phyloP scores from a whole-genome alignment of 2,888 invertebrate species.

The Esperia sulphurella region DNA sequence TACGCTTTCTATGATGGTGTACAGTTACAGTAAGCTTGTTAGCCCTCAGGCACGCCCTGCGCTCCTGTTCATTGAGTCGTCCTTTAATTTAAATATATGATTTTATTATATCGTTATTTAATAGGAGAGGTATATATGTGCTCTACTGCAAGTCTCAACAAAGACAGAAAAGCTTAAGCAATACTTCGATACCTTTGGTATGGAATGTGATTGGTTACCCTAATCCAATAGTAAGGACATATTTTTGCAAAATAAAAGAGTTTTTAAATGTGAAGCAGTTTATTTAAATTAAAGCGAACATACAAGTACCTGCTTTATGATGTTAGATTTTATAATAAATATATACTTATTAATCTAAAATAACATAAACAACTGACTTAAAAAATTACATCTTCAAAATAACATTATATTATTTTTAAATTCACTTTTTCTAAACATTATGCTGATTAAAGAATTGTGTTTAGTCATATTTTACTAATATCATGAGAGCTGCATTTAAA shows the following conservation, averaged over 20 bases:
- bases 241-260: not conserved
- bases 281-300: slow-evolving; percentile 1
- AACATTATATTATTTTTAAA: not conserved
- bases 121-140: too few species aligned
- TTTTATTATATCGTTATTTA: too few species aligned
- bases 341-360: slow-evolving; percentile 1
- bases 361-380: not conserved
- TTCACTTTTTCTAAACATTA: not conserved
- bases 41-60: too few species aligned
- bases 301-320: not conserved
- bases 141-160: too few species aligned
- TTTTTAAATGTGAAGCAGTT: not conserved
- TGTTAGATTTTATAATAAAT: not conserved
- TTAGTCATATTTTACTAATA: not conserved
- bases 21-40: too few species aligned
- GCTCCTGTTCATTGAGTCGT: too few species aligned
- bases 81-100: too few species aligned
- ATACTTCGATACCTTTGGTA: too few species aligned
- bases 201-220: too few species aligned
- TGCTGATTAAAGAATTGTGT: not conserved
- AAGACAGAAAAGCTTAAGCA: too few species aligned
- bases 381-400: not conserved
- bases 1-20: too few species aligned
- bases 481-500: not conserved
- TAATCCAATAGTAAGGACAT: too few species aligned